These are phyloP conservation scores for Actinia tenebrosa DNA, from an alignment of 64 coral and sea anemone species.

Conservation along the genomic window DNA sequence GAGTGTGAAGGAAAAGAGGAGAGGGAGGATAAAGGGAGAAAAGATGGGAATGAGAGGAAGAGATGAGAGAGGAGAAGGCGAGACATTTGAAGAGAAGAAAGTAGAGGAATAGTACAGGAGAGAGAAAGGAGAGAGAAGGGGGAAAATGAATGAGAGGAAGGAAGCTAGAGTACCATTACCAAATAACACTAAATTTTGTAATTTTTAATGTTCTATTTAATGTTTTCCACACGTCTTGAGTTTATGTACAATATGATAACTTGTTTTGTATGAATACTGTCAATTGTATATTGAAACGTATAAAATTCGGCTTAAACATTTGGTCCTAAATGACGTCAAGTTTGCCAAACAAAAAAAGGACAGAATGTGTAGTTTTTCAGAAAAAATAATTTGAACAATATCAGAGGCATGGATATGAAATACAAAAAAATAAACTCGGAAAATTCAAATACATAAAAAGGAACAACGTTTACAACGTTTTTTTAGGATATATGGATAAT, in stretches of 20 bases:
- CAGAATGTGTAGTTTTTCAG: background rate
- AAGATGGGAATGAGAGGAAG: too few species aligned
- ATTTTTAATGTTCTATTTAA: background rate
- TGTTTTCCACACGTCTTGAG: background rate
- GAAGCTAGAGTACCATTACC: background rate
- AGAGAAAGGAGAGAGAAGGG: too few species aligned
- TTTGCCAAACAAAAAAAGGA: background rate
- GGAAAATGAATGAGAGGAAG: too few species aligned
- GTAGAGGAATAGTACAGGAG: too few species aligned
- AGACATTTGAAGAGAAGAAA: too few species aligned
- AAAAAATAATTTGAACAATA: background rate
- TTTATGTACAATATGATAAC: background rate
- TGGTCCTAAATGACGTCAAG: background rate
- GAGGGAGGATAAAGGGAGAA: too few species aligned
- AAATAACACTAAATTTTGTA: background rate
- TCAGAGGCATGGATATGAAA: background rate
- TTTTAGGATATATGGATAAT: background rate
- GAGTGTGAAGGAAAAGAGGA: too few species aligned
- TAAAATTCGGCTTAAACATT: background rate
- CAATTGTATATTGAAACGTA: background rate
- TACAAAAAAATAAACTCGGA: background rate
- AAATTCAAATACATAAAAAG: background rate
- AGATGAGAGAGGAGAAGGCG: too few species aligned
- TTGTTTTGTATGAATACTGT: background rate
- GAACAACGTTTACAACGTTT: background rate